Evolutionary conservation across 2,888 invertebrate genomes (phyloP), one percentile per base, ranked within the genome.

Genomic region (Xiphydria camelus): DNA sequence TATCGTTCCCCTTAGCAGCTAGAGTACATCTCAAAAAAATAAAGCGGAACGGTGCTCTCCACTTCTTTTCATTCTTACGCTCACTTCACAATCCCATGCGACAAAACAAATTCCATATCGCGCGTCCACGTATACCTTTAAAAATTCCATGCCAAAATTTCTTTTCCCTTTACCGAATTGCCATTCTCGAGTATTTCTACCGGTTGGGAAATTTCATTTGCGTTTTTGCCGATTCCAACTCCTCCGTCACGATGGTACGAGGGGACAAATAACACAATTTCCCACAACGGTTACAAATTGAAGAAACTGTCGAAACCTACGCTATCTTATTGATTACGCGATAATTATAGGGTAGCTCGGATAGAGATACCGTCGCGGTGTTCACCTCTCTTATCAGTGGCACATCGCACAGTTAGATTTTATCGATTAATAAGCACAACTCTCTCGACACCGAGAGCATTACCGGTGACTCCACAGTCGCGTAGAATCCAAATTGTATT

Each of bases 271-370:
- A 23, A 7, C 23, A n/a, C n/a, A 7, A 23, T 7, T 7, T n/a
- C n/a, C 57, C 62, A 68, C 68, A 71, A 72, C 68, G 66, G 65
- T 68, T 69, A 67, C 66, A 70, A 68, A 66, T 69, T 70, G 66
- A 68, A 71, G 53, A 68, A 70, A 69, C 69, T 69, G 67, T 64
- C 66, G n/a, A n/a, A n/a, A n/a, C n/a, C n/a, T n/a, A n/a, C n/a
- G n/a, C n/a, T n/a, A n/a, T n/a, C 66, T 68, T 66, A 70, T 68
- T 61, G 66, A 64, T 66, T 68, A 68, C 67, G 64, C 62, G 64
- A 66, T 56, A 61, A 69, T 68, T 68, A 68, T n/a, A n/a, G 55
- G 62, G 64, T 66, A 60, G 59, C 64, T 69, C 68, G 66, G 55
- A 58, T 61, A 60, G 64, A 66, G 64, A 66, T 65, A 66, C 62